Percentiles rank a stretch among this genome's conserved stretches.
phyloP scores from a whole-genome alignment of 2,113 vertebrate genomes.

The Ceuthmochares aereus region DNA sequence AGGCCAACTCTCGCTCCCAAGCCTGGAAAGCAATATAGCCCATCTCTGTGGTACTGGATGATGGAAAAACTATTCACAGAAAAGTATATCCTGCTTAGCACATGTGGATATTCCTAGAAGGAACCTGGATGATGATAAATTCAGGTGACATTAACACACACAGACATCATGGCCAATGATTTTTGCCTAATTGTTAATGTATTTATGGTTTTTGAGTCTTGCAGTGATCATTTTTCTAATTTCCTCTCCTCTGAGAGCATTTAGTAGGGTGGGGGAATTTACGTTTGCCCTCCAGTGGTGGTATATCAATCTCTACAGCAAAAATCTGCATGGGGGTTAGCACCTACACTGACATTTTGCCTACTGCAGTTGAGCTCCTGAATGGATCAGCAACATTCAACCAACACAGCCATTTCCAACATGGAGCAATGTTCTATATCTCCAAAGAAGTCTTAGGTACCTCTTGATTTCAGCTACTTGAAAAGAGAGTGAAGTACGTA shows the following conservation, averaged over 20 bases:
- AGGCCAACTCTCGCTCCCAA: not conserved
- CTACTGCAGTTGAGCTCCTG: not conserved
- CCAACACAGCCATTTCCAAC: not conserved
- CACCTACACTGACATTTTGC: not conserved
- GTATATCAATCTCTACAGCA: not conserved
- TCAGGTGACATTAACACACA: slow-evolving; percentile 21
- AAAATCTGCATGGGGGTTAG: not conserved
- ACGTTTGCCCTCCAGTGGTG: not conserved
- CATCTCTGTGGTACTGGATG: not conserved
- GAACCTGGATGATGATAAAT: not conserved
- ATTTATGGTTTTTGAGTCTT: slow-evolving; percentile 49
- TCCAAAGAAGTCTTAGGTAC: not conserved
- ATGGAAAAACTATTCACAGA: slow-evolving; percentile 26
- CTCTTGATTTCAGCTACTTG: not conserved
- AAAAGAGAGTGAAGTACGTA: not conserved
- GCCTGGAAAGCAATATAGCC: not conserved
- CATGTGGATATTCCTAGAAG: slow-evolving; percentile 3
- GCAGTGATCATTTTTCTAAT: slow-evolving; percentile 4
- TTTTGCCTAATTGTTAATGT: slow-evolving; percentile 46
- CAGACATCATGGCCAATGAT: not conserved
- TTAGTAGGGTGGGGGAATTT: slow-evolving; percentile 16
- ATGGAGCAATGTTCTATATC: not conserved
- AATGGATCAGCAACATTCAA: not conserved
- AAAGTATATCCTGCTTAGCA: not conserved
- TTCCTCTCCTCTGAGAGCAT: slow-evolving; percentile 33